Evolutionary conservation across 2,113 vertebrate genomes (phyloP).

Genomic region (Gavialis gangeticus): DNA sequence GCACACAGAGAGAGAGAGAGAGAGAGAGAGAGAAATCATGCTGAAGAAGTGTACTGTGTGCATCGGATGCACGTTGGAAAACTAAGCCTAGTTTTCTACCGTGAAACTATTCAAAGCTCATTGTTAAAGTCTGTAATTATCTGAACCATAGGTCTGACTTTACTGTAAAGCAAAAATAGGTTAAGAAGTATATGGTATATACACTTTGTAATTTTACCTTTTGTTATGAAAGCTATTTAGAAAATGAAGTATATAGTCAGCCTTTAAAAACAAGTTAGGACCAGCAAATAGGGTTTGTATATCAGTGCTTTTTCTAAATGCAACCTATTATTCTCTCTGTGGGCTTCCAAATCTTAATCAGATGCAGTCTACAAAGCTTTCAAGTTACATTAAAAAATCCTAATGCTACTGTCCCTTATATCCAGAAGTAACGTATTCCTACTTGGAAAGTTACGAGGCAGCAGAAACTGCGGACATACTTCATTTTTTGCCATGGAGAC

Average conservation of each 20-base stretch:
- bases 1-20: too few relatives aligned
- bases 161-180: not conserved
- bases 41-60: not conserved
- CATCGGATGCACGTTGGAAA: not conserved
- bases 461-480: not conserved
- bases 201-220: not conserved
- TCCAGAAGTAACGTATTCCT: not conserved
- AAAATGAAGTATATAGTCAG: not conserved
- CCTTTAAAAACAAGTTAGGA: fast-evolving
- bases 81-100: not conserved
- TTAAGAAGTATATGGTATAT: not conserved
- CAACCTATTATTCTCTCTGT: not conserved
- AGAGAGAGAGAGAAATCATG: too few relatives aligned
- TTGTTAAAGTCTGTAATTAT: not conserved
- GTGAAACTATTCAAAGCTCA: too few relatives aligned
- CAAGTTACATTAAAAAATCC: not conserved
- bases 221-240: fast-evolving
- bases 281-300: not conserved
- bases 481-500: not conserved
- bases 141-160: not conserved
- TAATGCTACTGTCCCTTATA: fast-evolving
- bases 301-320: not conserved
- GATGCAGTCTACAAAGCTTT: not conserved
- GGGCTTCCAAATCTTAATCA: not conserved
- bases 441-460: not conserved